phyloP scores from a whole-genome alignment of 2,113 vertebrate species.

The Nibea albiflora region DNA sequence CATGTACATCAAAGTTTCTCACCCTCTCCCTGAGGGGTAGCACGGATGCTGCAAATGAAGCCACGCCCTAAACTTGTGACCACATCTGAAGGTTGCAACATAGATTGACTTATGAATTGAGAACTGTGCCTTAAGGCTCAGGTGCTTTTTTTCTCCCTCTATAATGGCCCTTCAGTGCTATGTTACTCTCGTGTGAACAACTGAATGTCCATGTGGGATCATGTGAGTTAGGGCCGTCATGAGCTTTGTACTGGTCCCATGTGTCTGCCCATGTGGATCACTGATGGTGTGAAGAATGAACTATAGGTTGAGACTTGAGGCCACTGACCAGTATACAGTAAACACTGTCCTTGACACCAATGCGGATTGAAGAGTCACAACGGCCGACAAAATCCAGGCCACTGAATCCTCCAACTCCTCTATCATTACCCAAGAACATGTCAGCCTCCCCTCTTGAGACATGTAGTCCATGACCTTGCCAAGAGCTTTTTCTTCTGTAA shows the following conservation, averaged over 20 bases:
- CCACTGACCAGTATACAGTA: no score
- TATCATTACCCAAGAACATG: neutral
- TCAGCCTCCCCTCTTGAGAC: neutral
- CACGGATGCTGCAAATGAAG: slow-evolving; percentile 5
- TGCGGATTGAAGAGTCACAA: neutral
- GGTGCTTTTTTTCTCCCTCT: neutral
- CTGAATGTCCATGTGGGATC: no score
- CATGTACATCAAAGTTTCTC: slow-evolving; percentile 8
- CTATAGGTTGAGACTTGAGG: neutral
- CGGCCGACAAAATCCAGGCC: neutral
- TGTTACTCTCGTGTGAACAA: neutral
- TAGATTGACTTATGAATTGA: slow-evolving; percentile 9
- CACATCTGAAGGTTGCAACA: slow-evolving; percentile 1
- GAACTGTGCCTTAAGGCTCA: slow-evolving; percentile 12
- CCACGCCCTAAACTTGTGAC: slow-evolving; percentile 5
- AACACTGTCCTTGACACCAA: neutral
- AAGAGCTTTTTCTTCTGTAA: neutral
- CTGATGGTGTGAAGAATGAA: neutral
- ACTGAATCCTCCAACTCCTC: neutral
- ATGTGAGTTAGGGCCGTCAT: neutral
- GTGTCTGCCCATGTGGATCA: neutral
- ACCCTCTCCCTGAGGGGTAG: neutral
- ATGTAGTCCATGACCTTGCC: neutral
- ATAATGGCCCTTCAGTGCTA: neutral
- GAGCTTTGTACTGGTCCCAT: neutral